Percentiles rank a stretch among this genome's conserved stretches.
Evolutionary conservation across 1,140 invertebrate genomes (phyloP).

Genomic region (Andricus grossulariae): DNA sequence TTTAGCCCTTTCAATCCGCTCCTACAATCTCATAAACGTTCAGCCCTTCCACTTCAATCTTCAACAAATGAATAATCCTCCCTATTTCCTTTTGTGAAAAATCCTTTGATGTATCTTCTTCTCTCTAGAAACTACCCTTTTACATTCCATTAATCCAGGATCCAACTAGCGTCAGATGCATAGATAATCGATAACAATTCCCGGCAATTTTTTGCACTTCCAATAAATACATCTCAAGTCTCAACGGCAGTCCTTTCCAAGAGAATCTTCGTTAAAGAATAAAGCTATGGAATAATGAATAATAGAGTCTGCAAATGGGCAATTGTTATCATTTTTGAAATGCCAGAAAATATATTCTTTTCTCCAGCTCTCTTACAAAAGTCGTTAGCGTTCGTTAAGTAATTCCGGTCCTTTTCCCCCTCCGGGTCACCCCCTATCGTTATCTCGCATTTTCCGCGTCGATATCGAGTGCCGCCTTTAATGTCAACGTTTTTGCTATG

Average conservation of each 20-base stretch:
- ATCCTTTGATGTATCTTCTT: constrained; percentile 17
- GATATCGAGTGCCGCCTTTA: constrained; percentile 7
- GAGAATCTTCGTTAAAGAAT: constrained; percentile 28
- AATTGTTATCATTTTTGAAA: constrained; percentile 27
- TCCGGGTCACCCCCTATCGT: background rate
- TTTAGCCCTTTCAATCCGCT: too few species aligned
- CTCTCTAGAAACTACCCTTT: background rate
- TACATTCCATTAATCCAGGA: constrained; percentile 16
- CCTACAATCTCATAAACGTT: background rate
- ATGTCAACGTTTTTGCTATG: constrained; percentile 35
- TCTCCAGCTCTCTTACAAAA: constrained; percentile 11
- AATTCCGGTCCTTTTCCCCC: constrained; percentile 5
- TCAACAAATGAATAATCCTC: constrained; percentile 13
- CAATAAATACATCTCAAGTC: constrained; percentile 12
- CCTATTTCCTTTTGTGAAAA: background rate
- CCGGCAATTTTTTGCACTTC: constrained; percentile 12
- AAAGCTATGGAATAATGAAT: constrained; percentile 25
- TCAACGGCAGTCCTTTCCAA: constrained; percentile 7
- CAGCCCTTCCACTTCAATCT: constrained; percentile 6
- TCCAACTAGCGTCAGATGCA: background rate
- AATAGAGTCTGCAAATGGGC: constrained; percentile 13
- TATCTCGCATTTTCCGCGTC: constrained; percentile 1
- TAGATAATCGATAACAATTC: constrained; percentile 23
- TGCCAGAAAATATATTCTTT: constrained; percentile 9
- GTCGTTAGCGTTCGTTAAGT: constrained; percentile 24